Percentiles rank a stretch among this genome's conserved stretches.
These are phyloP conservation scores for Potamarius usumacintae DNA, from an alignment of 2,113 vertebrate species.

Conservation along the genomic window DNA sequence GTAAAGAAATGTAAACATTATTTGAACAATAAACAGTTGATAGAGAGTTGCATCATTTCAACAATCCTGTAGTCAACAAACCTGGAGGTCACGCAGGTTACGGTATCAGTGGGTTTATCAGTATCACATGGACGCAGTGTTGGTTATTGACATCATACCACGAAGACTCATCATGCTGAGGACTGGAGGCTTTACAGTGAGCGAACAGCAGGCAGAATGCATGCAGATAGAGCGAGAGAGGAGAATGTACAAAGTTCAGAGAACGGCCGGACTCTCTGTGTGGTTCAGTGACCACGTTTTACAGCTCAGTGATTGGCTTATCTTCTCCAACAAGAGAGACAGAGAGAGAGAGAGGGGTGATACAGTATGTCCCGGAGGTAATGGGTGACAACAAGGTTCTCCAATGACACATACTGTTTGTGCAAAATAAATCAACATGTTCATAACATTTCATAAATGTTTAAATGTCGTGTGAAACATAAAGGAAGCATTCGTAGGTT, in stretches of 20 bases:
- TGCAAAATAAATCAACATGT: not conserved
- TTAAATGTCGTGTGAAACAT: not conserved
- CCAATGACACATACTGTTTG: not conserved
- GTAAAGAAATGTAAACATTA: not conserved
- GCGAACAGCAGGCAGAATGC: not conserved
- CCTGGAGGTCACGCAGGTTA: not conserved
- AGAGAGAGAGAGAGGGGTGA: slow-evolving; percentile 1
- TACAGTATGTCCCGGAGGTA: slow-evolving; percentile 9
- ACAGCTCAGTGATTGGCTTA: slow-evolving; percentile 50
- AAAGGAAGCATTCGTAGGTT: not conserved
- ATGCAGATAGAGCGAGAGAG: slow-evolving; percentile 6
- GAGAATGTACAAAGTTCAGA: slow-evolving; percentile 47
- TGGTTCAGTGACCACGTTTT: slow-evolving; percentile 52
- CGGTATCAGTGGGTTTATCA: not conserved
- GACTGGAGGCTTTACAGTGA: not conserved
- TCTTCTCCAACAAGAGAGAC: slow-evolving; percentile 31
- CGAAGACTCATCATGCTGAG: slow-evolving; percentile 16
- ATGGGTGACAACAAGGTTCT: slow-evolving; percentile 23
- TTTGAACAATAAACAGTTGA: not conserved
- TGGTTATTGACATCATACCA: slow-evolving; percentile 30
- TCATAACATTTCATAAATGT: not conserved
- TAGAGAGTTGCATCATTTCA: not conserved
- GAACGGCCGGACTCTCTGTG: slow-evolving; percentile 24
- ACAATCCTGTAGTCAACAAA: not conserved
- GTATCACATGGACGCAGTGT: not conserved